Evolutionary conservation across 2,888 invertebrate species (phyloP).

Genomic region (Rotaria magnacalcarata): DNA sequence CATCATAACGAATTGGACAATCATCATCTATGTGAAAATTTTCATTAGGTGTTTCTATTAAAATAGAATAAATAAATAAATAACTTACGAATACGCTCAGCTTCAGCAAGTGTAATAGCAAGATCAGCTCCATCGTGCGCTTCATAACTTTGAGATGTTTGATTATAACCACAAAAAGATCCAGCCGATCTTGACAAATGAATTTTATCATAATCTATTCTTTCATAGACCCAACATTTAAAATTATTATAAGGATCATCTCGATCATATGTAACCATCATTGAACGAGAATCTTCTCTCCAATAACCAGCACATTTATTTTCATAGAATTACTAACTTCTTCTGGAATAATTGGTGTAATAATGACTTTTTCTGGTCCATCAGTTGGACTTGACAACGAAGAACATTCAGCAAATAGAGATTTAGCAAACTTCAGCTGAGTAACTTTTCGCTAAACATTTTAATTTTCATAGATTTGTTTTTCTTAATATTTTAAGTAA

Average conservation of each 20-base stretch:
- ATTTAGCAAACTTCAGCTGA: slow-evolving; percentile 45
- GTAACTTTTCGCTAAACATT: slow-evolving; percentile 13
- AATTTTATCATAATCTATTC: slow-evolving; percentile 83
- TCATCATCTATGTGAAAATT: slow-evolving; percentile 68
- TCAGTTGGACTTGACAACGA: slow-evolving; percentile 43
- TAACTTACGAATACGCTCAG: slow-evolving; percentile 63
- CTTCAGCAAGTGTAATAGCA: slow-evolving; percentile 80
- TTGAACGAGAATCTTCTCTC: slow-evolving; percentile 94
- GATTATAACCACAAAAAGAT: slow-evolving; percentile 80
- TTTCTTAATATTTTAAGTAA: background rate
- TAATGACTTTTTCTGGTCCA: slow-evolving; percentile 41
- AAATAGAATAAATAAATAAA: too few species aligned
- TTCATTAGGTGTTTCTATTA: too few species aligned
- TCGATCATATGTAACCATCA: slow-evolving; percentile 89
- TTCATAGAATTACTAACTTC: background rate
- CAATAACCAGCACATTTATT: slow-evolving; percentile 93
- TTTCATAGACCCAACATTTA: slow-evolving; percentile 88
- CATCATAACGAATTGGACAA: slow-evolving; percentile 94
- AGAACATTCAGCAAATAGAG: slow-evolving; percentile 43
- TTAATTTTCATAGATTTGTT: background rate
- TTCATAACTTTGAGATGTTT: slow-evolving; percentile 81
- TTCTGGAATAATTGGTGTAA: slow-evolving; percentile 42
- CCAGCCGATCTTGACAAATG: slow-evolving; percentile 80
- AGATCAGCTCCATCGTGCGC: slow-evolving; percentile 81
- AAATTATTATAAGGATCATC: slow-evolving; percentile 89